A percentile compares a stretch with the other conserved stretches of the same genome.
These are phyloP conservation scores for Heteractis magnifica DNA, from an alignment of 92 coral and sea anemone species.

Conservation along the genomic window DNA sequence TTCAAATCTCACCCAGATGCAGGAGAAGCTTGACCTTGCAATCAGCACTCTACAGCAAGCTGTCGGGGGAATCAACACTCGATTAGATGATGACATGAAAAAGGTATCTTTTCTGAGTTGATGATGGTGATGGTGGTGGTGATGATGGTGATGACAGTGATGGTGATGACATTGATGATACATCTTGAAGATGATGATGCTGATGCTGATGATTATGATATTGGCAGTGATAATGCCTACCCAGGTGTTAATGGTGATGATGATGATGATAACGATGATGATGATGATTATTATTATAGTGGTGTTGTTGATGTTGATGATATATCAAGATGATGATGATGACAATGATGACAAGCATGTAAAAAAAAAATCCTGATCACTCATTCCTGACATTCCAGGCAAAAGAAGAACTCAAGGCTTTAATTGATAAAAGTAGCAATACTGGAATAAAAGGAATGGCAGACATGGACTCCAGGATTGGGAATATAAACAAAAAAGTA, in stretches of 20 bases:
- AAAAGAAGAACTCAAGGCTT: constrained; percentile 66
- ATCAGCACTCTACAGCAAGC: constrained; percentile 89
- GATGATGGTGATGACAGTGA: not conserved
- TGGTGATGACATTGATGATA: too few relatives aligned
- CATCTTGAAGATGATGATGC: too few relatives aligned
- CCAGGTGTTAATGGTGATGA: not conserved
- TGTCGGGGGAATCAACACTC: constrained; percentile 80
- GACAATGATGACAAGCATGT: not conserved
- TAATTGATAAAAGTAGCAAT: constrained; percentile 66
- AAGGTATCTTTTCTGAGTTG: constrained; percentile 47
- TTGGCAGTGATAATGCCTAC: too few relatives aligned
- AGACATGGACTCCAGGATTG: constrained; percentile 82
- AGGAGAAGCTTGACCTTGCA: constrained; percentile 81
- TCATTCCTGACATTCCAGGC: constrained; percentile 35
- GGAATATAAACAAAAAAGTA: constrained; percentile 65
- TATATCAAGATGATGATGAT: not conserved
- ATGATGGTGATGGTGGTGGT: not conserved
- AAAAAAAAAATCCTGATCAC: not conserved
- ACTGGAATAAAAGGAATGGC: constrained; percentile 83
- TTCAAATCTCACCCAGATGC: constrained; percentile 68
- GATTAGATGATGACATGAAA: constrained; percentile 65
- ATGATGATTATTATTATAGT: too few relatives aligned
- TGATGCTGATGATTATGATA: too few relatives aligned
- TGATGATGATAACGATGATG: not conserved
- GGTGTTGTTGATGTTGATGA: not conserved